Percentiles rank a stretch among this genome's conserved stretches.
Conservation (phyloP, 2,888 invertebrate species). For the Argyresthia goedartella region DNA sequence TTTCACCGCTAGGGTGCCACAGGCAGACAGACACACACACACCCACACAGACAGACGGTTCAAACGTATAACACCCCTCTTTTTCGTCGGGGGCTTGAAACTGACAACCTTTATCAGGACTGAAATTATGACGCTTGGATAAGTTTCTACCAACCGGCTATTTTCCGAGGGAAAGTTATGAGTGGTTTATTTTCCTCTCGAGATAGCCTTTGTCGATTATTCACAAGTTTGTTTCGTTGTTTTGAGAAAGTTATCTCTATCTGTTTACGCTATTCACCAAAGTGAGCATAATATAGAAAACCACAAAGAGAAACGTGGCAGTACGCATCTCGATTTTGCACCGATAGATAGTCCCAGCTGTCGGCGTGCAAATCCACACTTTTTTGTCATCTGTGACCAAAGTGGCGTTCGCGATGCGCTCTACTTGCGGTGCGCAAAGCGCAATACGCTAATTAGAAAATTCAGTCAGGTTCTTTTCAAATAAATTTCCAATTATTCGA, state of each 20-base stretch:
- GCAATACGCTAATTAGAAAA: conserved; percentile 8
- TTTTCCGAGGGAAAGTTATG: conserved; percentile 3
- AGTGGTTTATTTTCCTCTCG: background rate
- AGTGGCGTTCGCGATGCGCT: conserved; percentile 25
- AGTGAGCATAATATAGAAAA: background rate
- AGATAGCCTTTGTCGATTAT: background rate
- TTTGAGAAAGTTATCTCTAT: conserved; percentile 3
- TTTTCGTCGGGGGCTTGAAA: no score
- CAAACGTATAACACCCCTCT: no score
- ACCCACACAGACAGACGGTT: no score
- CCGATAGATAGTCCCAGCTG: background rate
- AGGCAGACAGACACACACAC: no score
- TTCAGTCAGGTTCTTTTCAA: background rate
- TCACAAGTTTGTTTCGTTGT: background rate
- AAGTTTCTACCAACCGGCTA: background rate
- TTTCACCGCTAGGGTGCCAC: no score
- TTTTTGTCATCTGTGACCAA: conserved; percentile 19
- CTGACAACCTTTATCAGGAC: background rate
- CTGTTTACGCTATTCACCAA: background rate
- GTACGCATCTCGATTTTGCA: conserved; percentile 3
- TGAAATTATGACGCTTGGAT: background rate
- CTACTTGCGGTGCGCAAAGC: conserved; percentile 26
- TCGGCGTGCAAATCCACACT: background rate
- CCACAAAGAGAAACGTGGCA: background rate
- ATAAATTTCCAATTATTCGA: background rate